phyloP scores from a whole-genome alignment of 2,113 vertebrate species.

The Orycteropus afer region DNA sequence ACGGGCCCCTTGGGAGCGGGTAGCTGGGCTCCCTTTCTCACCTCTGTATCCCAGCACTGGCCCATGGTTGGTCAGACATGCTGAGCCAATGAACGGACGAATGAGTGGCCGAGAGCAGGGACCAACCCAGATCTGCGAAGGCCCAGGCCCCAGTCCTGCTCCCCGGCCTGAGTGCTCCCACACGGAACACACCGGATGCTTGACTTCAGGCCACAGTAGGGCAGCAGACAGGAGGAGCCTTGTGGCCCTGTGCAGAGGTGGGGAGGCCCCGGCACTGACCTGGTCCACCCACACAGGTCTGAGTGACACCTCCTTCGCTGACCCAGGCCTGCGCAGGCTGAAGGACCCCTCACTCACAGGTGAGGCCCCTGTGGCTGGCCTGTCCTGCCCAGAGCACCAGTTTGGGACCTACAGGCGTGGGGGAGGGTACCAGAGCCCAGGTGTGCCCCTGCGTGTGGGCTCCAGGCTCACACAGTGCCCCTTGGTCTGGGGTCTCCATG shows the following conservation, averaged over 20 bases:
- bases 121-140: too few species aligned
- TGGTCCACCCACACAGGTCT: not conserved
- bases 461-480: not conserved
- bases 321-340: not conserved
- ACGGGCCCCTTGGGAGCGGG: not conserved
- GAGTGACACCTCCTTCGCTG: not conserved
- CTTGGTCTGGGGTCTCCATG: fast-evolving
- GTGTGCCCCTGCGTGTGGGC: fast-evolving
- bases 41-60: too few species aligned
- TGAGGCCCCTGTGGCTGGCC: not conserved
- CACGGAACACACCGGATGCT: too few species aligned
- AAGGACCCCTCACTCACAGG: not conserved
- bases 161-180: too few species aligned
- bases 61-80: not conserved
- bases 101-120: too few species aligned
- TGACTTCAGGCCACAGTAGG: too few species aligned
- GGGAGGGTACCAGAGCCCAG: not conserved
- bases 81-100: too few species aligned
- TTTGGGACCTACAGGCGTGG: not conserved
- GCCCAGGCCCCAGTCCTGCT: too few species aligned
- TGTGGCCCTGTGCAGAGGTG: not conserved
- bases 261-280: not conserved
- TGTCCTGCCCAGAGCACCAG: too few species aligned
- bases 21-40: not conserved
- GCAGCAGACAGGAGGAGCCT: too few species aligned